Conservation (phyloP, 2,113 vertebrate species). For the Geococcyx californianus region DNA sequence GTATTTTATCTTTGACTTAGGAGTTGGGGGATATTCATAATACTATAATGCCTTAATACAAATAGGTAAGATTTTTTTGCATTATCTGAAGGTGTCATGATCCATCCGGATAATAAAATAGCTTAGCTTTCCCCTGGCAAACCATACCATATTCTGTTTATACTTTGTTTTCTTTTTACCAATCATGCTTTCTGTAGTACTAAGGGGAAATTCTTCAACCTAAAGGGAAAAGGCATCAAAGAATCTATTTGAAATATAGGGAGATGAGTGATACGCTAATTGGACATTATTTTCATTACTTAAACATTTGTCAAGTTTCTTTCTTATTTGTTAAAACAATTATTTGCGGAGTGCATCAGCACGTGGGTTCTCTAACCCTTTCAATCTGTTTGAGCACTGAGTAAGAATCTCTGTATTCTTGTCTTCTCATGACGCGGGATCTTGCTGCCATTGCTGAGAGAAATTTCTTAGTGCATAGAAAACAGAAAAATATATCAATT, state of each 20-base stretch:
- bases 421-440: neutral
- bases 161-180: neutral
- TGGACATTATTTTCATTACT: constrained; percentile 20
- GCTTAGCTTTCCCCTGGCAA: neutral
- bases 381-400: neutral
- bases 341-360: neutral
- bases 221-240: constrained; percentile 26
- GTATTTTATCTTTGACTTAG: neutral
- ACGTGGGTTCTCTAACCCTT: neutral
- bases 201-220: constrained; percentile 1
- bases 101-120: neutral
- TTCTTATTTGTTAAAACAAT: neutral
- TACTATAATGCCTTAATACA: neutral
- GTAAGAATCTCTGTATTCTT: neutral
- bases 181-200: neutral
- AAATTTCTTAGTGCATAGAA: neutral
- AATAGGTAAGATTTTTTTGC: neutral
- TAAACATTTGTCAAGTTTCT: neutral
- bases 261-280: neutral
- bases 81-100: neutral
- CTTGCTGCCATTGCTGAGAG: neutral
- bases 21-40: neutral
- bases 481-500: neutral
- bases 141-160: constrained; percentile 33
- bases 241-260: neutral